Evolutionary conservation across 2,888 invertebrate genomes (phyloP), one percentile per base, ranked within the genome.

Genomic region (Anagyrus pseudococci): DNA sequence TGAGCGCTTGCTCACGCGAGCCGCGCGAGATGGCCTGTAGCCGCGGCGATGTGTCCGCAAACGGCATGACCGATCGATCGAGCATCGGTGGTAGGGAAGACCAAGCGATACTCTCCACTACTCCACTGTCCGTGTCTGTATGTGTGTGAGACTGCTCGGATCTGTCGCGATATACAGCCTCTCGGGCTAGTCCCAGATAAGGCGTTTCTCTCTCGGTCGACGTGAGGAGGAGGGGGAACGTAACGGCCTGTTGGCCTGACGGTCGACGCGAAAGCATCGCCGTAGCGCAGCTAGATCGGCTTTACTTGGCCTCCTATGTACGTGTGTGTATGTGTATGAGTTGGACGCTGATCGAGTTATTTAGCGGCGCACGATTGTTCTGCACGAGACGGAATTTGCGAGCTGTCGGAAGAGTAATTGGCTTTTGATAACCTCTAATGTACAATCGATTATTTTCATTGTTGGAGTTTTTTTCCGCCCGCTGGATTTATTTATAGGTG

Each of bases 11-110:
- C 41, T 26, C 43, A 4, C 6, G 53, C 41, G 22, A 23, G 22
- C n/a, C 2, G 41, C 13, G 29, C 23, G 57, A 63, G 62, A 64
- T 64, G 57, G 48, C 50, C 49, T 54, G 54, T n/a, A n/a, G n/a
- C n/a, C n/a, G n/a, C 10, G 25, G 56, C 49, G 58, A 59, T 56
- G 26, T 7, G 62, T 60, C 62, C 66, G 62, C 62, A 66, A 62
- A 60, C 62, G 66, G 58, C 59, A 66, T 66, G 62, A 58, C 66
- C 62, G 66, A 66, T 66, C 66, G 59, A 66, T 66, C 66, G 59
- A 62, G 60, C 57, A 33, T 57, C 20, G n/a, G n/a, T n/a, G n/a
- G 33, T 1, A 40, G 13, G 57, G 19, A n/a, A 57, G 17, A 26
- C 33, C 13, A 4, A 48, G 47, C 13, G 37, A 41, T 37, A 13